Conservation (phyloP, 2,113 vertebrate species). For the Nesospiza acunhae region DNA sequence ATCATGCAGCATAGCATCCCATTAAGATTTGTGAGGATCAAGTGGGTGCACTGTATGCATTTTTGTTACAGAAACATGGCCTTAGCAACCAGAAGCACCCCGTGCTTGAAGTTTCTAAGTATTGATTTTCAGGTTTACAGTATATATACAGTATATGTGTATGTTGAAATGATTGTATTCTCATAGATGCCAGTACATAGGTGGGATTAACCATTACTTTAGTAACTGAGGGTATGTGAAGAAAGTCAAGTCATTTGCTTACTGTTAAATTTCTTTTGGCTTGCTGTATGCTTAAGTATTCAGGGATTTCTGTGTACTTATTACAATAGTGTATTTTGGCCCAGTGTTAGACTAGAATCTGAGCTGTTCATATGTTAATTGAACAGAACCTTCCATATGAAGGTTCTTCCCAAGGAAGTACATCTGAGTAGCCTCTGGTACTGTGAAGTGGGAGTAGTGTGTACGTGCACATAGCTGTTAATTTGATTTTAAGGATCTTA, state of each 20-base stretch:
- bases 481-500: neutral
- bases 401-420: neutral
- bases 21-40: neutral
- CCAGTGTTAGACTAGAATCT: neutral
- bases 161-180: neutral
- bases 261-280: neutral
- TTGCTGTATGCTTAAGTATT: neutral
- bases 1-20: neutral
- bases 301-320: neutral
- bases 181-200: neutral
- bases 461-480: neutral
- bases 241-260: neutral
- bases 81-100: neutral
- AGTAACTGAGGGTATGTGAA: neutral
- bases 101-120: neutral
- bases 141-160: neutral
- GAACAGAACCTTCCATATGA: neutral
- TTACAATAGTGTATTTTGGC: neutral
- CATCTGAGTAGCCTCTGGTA: neutral
- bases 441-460: neutral
- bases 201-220: neutral
- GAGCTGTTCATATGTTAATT: neutral
- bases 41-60: neutral
- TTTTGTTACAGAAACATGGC: neutral
- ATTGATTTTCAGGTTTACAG: neutral